Base-by-base conservation (phyloP, 1,140 invertebrate species). In the Trichonephila inaurata region DNA sequence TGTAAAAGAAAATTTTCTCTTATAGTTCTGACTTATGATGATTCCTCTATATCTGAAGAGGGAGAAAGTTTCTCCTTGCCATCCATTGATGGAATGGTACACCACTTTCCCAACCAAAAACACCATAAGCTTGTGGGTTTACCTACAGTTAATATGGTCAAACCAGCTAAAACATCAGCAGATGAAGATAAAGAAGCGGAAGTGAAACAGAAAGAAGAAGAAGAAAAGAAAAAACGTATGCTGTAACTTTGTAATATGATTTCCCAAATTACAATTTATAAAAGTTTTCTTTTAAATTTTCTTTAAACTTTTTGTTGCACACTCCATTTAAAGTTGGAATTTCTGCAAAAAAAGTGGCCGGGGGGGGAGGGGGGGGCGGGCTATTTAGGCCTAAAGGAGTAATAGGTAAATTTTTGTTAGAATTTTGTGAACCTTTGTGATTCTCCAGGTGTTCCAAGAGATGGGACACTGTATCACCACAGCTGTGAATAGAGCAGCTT, bases 11-110 rank as follows among this genome's bases (percentile, higher is more conserved):
- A 51, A 51, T 51, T 12, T 51, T 77, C 40, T 61, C 12, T 83
- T 98, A 90, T 97, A 99, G 98, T 99, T 98, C 98, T 99, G 97
- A 99, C 98, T 97, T 99, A 98, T 98, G 98, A 98, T 97, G 98
- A 99, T 97, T 97, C 97, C 96, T 95, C 95, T 93, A 98, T 98
- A 98, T 98, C 98, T 97, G 98, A 99, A 96, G 96, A 96, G 94
- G 98, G 99, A 95, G 98, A 98, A 96, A 98, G 99, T 95, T 97
- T 97, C 95, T 98, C 98, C 94, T 95, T 96, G 60, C 95, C 95
- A 96, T 97, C 92, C 0, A 94, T 81, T 83, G 92, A 95, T 91
- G 94, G 92, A 24, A 94, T 96, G 12, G 97, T 97, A 19, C 97
- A 97, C 95, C 92, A 89, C 12, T 94, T 90, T 51, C 16, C 72